Percentiles rank a stretch among this genome's conserved stretches.
These are phyloP conservation scores for Brachylomia viminalis DNA, from an alignment of 2,888 invertebrate genomes.

Conservation along the genomic window DNA sequence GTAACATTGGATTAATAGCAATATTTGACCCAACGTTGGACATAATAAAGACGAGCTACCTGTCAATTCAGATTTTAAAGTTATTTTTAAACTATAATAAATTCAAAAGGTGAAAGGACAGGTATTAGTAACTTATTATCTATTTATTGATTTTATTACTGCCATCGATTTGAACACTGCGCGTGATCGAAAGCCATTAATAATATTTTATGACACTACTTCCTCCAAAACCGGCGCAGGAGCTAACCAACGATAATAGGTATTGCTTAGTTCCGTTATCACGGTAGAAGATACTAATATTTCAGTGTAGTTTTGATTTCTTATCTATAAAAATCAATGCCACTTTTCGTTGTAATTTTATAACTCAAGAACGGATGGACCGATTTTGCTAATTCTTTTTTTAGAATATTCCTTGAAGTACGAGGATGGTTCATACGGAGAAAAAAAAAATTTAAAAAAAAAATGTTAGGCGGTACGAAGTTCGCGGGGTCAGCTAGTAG, in stretches of 20 bases:
- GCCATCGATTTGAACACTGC: not conserved
- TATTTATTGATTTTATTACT: not conserved
- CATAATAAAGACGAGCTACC: not conserved
- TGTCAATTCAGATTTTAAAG: not conserved
- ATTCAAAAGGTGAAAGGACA: not conserved
- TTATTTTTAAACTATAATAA: not conserved
- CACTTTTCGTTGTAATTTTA: no score
- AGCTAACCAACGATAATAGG: not conserved
- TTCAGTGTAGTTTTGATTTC: not conserved
- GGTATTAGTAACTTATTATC: not conserved
- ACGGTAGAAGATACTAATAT: not conserved
- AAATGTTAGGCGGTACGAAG: no score
- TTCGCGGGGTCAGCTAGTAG: no score
- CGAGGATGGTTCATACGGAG: no score
- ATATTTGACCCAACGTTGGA: not conserved
- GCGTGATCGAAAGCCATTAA: constrained; percentile 1
- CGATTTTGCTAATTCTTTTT: no score
- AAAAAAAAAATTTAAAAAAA: no score
- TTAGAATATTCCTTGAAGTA: no score
- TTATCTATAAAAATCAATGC: no score
- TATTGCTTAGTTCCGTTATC: not conserved
- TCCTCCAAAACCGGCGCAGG: constrained; percentile 4
- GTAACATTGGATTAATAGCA: not conserved
- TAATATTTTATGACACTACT: constrained; percentile 18
- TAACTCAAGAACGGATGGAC: no score